Percentiles rank a stretch among this genome's conserved stretches.
phyloP scores from a whole-genome alignment of 2,888 invertebrate species.

The Choreutis nemorana region DNA sequence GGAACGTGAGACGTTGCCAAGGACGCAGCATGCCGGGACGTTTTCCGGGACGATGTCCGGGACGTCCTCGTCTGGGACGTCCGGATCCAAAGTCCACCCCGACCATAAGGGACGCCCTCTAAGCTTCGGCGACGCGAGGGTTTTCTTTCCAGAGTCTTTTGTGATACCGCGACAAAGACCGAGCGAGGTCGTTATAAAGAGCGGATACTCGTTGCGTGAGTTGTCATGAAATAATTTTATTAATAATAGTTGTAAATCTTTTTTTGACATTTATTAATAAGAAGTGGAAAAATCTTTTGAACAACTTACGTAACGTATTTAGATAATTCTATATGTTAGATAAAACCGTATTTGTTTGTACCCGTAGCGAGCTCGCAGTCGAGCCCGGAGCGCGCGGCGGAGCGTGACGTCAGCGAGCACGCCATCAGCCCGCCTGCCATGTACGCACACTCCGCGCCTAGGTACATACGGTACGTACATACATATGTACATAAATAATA shows the following conservation, averaged over 20 bases:
- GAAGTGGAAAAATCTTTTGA: no score
- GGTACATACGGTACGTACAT: conserved; percentile 38
- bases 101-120: conserved; percentile 33
- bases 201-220: conserved; percentile 51
- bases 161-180: conserved; percentile 52
- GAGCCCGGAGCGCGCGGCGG: conserved; percentile 39
- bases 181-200: conserved; percentile 40
- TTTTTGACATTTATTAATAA: no score
- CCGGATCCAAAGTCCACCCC: conserved; percentile 47
- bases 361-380: conserved; percentile 47
- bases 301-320: no score
- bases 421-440: conserved; percentile 77
- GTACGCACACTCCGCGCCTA: conserved; percentile 67
- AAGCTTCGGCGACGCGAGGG: conserved; percentile 52
- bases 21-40: conserved; percentile 44
- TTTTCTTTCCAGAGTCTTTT: conserved; percentile 61
- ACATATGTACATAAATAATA: no score
- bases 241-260: no score
- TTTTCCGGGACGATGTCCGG: conserved; percentile 53
- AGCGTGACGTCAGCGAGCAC: conserved; percentile 43
- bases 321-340: no score
- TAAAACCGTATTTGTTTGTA: no score
- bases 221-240: conserved; percentile 12
- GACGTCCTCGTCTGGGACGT: conserved; percentile 57
- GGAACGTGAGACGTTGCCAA: conserved; percentile 32